Evolutionary conservation across 2,888 invertebrate genomes (phyloP).

Genomic region (Microplitis manilae): DNA sequence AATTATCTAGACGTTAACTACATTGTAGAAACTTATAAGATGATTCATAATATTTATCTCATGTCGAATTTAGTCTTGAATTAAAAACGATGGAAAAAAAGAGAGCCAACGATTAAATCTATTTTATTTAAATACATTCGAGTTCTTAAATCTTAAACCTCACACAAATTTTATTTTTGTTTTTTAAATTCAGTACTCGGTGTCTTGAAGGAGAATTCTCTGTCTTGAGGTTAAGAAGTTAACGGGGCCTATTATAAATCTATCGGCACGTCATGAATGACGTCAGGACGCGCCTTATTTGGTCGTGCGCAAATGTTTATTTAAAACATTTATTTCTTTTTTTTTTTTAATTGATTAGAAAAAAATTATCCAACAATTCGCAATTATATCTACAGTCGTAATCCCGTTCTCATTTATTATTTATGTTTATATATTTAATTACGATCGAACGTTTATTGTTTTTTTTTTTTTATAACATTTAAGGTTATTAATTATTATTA

Average conservation of each 20-base stretch:
- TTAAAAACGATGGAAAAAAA: neutral
- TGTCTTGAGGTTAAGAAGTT: neutral
- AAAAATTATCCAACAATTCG: conserved; percentile 3
- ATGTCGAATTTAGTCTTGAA: neutral
- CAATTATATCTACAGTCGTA: conserved; percentile 3
- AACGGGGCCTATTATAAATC: conserved; percentile 44
- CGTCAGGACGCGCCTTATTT: conserved; percentile 61
- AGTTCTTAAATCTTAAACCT: too few relatives aligned
- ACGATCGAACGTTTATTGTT: conserved; percentile 15
- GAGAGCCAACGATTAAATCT: neutral
- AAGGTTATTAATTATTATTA: neutral
- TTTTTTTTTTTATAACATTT: neutral
- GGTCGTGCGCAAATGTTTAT: conserved; percentile 64
- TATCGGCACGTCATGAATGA: conserved; percentile 61
- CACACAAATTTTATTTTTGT: too few relatives aligned
- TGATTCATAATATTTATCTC: neutral
- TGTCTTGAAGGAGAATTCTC: neutral
- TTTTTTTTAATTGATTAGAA: neutral
- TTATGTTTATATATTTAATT: conserved; percentile 3
- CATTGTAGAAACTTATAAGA: conserved; percentile 12
- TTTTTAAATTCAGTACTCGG: neutral
- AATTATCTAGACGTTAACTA: conserved; percentile 10
- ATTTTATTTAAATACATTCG: conserved; percentile 15
- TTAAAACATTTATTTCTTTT: neutral
- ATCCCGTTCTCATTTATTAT: neutral